Evolutionary conservation across 37 sponge, comb jelly and placozoan species (phyloP), one percentile per base, ranked within the genome.

Genomic region (Cladorhizidae sp.): DNA sequence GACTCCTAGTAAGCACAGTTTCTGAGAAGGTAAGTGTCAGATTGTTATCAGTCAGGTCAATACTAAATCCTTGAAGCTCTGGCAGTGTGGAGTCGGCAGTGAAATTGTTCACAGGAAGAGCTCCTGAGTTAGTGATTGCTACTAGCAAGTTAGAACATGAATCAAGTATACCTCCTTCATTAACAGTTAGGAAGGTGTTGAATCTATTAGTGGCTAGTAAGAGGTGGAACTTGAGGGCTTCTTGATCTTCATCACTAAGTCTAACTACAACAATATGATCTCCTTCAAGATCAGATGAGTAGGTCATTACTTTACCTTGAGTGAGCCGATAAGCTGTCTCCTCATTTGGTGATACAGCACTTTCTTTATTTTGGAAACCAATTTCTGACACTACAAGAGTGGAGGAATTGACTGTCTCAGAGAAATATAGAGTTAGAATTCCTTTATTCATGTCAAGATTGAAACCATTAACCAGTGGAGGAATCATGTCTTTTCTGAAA

Each of bases 11-110:
- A 2, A 85, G 79, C 23, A 96, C 87, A 78, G 97, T 90, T 54
- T 96, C 97, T 38, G 89, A 83, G 77, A 96, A 96, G 1, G 86
- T 84, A 15, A 96, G 70, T 28, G 87, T 57, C 29, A 96, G 56
- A 26, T 77, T 88, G 73, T 93, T 69, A 50, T 72, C 74, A 26
- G 82, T 83, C 12, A 96, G 72, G 55, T 96, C 88, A n/a, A 96
- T 52, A 32, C 67, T 70, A 65, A 85, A 93, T 22, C 54, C 80
- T 23, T 25, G 51, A 1, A 96, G 42, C 31, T 50, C 43, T 1
- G 97, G 97, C 9, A 50, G 57, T 2, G 88, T 90, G 6, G 57
- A 55, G 41, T 96, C 97, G 40, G 26, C 59, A 3, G 83, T 85
- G 75, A 87, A 91, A 63, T 77, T 85, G 11, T 36, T 71, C 39